Percentiles rank a stretch among this genome's conserved stretches.
phyloP scores from a whole-genome alignment of 2,113 vertebrate genomes.

The Enhydra lutris region DNA sequence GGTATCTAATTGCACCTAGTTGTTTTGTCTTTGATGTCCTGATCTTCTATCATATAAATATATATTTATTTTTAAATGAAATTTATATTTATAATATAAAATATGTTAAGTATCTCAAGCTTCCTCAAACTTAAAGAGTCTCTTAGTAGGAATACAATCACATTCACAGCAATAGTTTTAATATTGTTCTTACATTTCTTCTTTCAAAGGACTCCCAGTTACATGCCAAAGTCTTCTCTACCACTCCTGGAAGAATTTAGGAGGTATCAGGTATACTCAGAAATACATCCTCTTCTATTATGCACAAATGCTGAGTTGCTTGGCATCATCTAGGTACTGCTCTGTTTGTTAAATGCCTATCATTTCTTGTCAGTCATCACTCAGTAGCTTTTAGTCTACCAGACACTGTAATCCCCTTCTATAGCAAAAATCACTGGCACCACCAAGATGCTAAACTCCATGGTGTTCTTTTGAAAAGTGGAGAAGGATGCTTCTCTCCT shows the following conservation, averaged over 20 bases:
- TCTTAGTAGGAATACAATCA: not conserved
- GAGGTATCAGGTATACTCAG: not conserved
- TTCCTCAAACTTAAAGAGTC: not conserved
- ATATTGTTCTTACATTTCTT: not conserved
- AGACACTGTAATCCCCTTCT: not conserved
- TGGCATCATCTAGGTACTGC: not conserved
- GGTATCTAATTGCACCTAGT: not conserved
- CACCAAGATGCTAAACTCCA: not conserved
- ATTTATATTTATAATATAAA: not conserved
- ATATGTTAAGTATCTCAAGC: not conserved
- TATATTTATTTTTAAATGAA: constrained; percentile 17
- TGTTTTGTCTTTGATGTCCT: not conserved
- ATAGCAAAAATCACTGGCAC: not conserved
- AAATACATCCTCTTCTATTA: not conserved
- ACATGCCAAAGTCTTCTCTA: not conserved
- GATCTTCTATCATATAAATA: not conserved
- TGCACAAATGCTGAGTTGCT: not conserved
- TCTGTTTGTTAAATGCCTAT: not conserved
- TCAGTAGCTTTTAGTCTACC: not conserved
- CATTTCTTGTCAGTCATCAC: constrained; percentile 19
- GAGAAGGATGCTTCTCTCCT: not conserved
- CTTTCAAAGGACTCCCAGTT: not conserved
- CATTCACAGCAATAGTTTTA: not conserved
- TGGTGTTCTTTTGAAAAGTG: not conserved
- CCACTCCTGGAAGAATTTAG: not conserved